phyloP scores from a whole-genome alignment of 1,140 invertebrate genomes.

The Semibalanus balanoides region DNA sequence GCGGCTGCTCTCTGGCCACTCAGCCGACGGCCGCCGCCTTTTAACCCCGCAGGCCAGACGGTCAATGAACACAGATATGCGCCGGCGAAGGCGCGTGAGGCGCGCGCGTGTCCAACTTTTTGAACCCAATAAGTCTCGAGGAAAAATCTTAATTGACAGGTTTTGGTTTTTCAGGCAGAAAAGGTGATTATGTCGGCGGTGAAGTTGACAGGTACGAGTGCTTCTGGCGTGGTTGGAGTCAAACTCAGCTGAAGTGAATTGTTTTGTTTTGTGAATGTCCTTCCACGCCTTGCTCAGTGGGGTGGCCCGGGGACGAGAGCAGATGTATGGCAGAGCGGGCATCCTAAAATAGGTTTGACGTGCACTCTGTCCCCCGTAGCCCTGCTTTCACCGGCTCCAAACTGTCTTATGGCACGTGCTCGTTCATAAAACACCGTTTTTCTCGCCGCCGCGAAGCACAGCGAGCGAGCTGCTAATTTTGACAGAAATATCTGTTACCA shows the following conservation, averaged over 20 bases:
- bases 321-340: neutral
- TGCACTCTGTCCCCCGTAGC: neutral
- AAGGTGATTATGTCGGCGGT: neutral
- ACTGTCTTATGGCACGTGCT: neutral
- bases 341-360: neutral
- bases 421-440: neutral
- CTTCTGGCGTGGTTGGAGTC: neutral
- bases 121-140: neutral
- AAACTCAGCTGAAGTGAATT: neutral
- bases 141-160: constrained; percentile 2
- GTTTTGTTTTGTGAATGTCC: neutral
- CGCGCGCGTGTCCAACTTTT: neutral
- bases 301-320: too few species aligned
- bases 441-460: neutral
- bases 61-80: neutral
- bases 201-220: neutral
- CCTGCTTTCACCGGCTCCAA: neutral
- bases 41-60: too few species aligned
- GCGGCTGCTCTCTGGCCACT: neutral
- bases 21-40: too few species aligned
- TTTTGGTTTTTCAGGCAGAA: neutral
- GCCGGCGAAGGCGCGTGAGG: neutral
- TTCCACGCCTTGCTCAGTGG: too few species aligned
- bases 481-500: constrained; percentile 2
- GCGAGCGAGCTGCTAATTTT: neutral